Evolutionary conservation across 2,113 vertebrate species (phyloP).

Genomic region (Colius striatus): DNA sequence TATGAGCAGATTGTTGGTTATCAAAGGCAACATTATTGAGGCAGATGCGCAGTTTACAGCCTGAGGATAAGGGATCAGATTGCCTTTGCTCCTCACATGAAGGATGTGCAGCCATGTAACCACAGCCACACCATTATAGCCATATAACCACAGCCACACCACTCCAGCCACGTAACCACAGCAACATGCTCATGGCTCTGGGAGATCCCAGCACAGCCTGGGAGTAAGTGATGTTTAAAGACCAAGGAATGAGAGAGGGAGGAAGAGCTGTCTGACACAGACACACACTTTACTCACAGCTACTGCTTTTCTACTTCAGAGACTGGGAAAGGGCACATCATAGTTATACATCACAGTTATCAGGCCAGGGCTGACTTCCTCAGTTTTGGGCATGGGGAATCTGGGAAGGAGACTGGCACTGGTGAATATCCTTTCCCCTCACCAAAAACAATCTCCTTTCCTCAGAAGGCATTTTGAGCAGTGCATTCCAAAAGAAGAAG

Average conservation of each 20-base stretch:
- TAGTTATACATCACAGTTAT: accelerated
- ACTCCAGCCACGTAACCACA: accelerated
- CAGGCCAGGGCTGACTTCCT: not conserved
- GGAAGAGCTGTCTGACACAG: not conserved
- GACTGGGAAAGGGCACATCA: accelerated
- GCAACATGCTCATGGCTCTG: accelerated
- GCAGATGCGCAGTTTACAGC: not conserved
- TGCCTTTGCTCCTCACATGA: not conserved
- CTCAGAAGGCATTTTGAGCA: accelerated
- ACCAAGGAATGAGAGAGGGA: accelerated
- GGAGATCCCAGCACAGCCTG: accelerated
- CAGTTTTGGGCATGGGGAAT: accelerated
- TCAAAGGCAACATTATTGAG: not conserved
- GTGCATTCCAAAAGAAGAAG: accelerated
- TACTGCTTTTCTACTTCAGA: accelerated
- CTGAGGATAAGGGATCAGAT: not conserved
- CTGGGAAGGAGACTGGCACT: accelerated
- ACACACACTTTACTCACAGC: accelerated
- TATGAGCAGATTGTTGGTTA: not conserved
- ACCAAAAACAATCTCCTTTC: accelerated
- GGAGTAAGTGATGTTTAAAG: accelerated
- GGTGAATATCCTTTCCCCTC: accelerated
- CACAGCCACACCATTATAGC: not conserved
- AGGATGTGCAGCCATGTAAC: accelerated
- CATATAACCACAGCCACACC: too few relatives aligned